Conservation (phyloP, 1,140 invertebrate species). For the Cydia fagiglandana region DNA sequence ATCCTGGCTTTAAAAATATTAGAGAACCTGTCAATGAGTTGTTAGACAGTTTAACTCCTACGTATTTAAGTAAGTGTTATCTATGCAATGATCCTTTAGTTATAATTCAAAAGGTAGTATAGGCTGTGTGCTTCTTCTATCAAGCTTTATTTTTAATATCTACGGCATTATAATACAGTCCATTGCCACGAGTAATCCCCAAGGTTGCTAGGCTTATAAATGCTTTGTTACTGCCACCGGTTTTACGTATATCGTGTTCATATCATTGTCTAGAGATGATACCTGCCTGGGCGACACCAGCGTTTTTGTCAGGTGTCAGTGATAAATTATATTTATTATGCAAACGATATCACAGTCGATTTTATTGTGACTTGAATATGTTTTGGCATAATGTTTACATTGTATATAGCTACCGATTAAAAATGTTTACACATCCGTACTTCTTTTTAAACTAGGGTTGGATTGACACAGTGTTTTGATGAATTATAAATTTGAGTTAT, state of each 20-base stretch:
- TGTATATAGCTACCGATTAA: background rate
- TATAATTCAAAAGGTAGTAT: background rate
- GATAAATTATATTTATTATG: constrained; percentile 52
- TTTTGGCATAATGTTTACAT: constrained; percentile 5
- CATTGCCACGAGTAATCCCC: constrained; percentile 5
- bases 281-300: constrained; percentile 53
- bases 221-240: constrained; percentile 55
- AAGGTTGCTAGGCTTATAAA: constrained; percentile 20
- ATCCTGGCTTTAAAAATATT: background rate
- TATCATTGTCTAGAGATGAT: constrained; percentile 57
- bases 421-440: too few species aligned
- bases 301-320: constrained; percentile 47
- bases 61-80: background rate
- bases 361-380: constrained; percentile 10
- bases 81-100: background rate
- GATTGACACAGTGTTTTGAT: too few species aligned
- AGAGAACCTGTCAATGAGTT: background rate
- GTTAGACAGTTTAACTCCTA: background rate
- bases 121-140: background rate
- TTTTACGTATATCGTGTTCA: constrained; percentile 55
- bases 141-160: background rate
- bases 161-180: background rate
- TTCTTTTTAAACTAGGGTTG: too few species aligned
- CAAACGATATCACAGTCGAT: constrained; percentile 37
- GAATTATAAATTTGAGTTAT: too few species aligned